Evolutionary conservation across 2,888 invertebrate species (phyloP).

Genomic region (Perizoma flavofasciatum): DNA sequence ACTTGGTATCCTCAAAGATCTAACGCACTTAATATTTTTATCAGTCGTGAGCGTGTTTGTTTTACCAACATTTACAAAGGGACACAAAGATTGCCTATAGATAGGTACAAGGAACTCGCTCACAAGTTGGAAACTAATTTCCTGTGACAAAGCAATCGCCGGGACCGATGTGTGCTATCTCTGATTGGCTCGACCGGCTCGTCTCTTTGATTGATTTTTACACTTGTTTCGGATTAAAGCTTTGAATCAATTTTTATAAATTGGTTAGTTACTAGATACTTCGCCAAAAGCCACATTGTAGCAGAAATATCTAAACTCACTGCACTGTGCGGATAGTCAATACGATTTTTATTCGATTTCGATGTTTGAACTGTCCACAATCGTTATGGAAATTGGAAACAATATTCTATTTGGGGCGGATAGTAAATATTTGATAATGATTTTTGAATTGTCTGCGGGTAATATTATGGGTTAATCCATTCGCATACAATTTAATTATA

Average conservation of each 20-base stretch:
- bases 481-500: neutral
- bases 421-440: slow-evolving; percentile 10
- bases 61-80: too few relatives aligned
- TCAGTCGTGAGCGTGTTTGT: too few relatives aligned
- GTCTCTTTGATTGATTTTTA: slow-evolving; percentile 60
- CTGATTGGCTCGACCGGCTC: slow-evolving; percentile 53
- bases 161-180: slow-evolving; percentile 57
- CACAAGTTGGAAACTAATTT: slow-evolving; percentile 76
- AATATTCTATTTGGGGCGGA: slow-evolving; percentile 16
- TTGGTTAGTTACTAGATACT: neutral
- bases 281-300: slow-evolving; percentile 1
- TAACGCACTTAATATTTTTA: too few relatives aligned
- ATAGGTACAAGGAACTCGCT: slow-evolving; percentile 48
- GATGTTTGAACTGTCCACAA: slow-evolving; percentile 17
- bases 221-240: slow-evolving; percentile 35
- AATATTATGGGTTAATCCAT: too few relatives aligned
- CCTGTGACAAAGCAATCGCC: slow-evolving; percentile 76
- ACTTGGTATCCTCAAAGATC: too few relatives aligned
- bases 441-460: slow-evolving; percentile 1
- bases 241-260: slow-evolving; percentile 19
- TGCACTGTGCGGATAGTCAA: slow-evolving; percentile 7
- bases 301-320: slow-evolving; percentile 10
- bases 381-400: slow-evolving; percentile 24
- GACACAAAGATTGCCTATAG: neutral
- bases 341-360: slow-evolving; percentile 22